phyloP scores from a whole-genome alignment of 2,888 invertebrate genomes.

The Watsonalla binaria region DNA sequence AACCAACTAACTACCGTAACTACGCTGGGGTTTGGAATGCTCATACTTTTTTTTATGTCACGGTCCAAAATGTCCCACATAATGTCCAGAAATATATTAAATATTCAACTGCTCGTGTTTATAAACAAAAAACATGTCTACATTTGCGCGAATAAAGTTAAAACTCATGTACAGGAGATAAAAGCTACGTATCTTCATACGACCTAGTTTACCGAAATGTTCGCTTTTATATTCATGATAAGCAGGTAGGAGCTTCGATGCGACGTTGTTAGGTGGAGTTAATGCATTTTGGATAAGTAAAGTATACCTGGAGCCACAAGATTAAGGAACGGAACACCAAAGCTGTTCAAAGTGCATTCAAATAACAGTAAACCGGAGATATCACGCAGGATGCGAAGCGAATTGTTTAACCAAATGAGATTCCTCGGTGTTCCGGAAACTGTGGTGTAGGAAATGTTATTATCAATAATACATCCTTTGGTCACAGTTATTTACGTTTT shows the following conservation, averaged over 20 bases:
- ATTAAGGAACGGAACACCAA: constrained; percentile 8
- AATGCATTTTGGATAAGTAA: constrained; percentile 17
- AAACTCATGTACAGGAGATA: constrained; percentile 9
- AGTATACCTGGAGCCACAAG: background rate
- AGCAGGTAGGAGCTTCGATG: constrained; percentile 10
- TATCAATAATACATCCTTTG: too few relatives aligned
- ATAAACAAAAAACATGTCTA: background rate
- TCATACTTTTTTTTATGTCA: constrained; percentile 19
- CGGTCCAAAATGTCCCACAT: background rate
- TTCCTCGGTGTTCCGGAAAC: too few relatives aligned
- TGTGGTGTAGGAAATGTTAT: too few relatives aligned
- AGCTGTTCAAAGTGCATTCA: background rate
- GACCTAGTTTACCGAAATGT: constrained; percentile 12
- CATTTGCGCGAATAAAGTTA: too few relatives aligned
- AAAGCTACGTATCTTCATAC: constrained; percentile 8
- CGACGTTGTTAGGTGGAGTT: constrained; percentile 8
- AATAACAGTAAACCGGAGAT: background rate
- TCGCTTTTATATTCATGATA: constrained; percentile 23
- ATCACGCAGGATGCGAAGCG: too few relatives aligned
- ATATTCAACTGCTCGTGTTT: background rate
- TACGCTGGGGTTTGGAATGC: constrained; percentile 16
- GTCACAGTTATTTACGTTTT: too few relatives aligned
- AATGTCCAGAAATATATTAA: background rate
- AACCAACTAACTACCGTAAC: constrained; percentile 25
- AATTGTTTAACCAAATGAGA: too few relatives aligned